Evolutionary conservation across 2,113 vertebrate species (phyloP).

Genomic region (Anguilla rostrata): DNA sequence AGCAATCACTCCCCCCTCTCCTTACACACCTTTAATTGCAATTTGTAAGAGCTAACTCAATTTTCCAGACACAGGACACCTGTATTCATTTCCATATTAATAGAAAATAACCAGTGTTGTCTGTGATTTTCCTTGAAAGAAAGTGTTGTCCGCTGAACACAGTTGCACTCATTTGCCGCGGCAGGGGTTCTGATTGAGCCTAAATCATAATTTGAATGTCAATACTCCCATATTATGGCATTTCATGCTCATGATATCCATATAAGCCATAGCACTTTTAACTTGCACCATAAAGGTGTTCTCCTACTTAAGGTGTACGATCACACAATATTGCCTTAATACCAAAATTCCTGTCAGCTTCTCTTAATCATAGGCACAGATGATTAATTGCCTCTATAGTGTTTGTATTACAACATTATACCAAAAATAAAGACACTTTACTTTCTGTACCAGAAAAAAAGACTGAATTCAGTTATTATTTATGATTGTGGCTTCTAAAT

Average conservation of each 20-base stretch:
- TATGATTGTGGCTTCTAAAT: neutral
- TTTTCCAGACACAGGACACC: slow-evolving; percentile 72
- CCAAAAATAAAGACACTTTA: neutral
- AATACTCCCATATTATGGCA: slow-evolving; percentile 57
- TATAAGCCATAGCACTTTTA: slow-evolving; percentile 64
- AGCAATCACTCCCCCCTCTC: slow-evolving; percentile 50
- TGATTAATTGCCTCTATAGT: slow-evolving; percentile 60
- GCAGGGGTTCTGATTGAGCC: slow-evolving; percentile 50
- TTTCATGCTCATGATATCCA: slow-evolving; percentile 69
- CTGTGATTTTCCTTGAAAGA: slow-evolving; percentile 74
- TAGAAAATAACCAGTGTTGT: slow-evolving; percentile 76
- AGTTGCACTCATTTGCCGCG: slow-evolving; percentile 53
- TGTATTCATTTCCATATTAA: slow-evolving; percentile 81
- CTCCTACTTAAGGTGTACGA: slow-evolving; percentile 60
- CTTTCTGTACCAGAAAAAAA: neutral
- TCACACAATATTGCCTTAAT: slow-evolving; percentile 31
- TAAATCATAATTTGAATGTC: slow-evolving; percentile 73
- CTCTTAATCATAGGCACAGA: slow-evolving; percentile 29
- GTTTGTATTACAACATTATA: neutral
- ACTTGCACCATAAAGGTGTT: slow-evolving; percentile 58
- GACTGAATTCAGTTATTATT: neutral
- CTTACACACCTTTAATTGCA: slow-evolving; percentile 66
- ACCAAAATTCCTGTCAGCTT: slow-evolving; percentile 40
- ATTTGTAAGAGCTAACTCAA: slow-evolving; percentile 76
- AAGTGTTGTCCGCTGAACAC: slow-evolving; percentile 72